Conservation (phyloP, 2,888 invertebrate genomes). For the Philaethria dido region DNA sequence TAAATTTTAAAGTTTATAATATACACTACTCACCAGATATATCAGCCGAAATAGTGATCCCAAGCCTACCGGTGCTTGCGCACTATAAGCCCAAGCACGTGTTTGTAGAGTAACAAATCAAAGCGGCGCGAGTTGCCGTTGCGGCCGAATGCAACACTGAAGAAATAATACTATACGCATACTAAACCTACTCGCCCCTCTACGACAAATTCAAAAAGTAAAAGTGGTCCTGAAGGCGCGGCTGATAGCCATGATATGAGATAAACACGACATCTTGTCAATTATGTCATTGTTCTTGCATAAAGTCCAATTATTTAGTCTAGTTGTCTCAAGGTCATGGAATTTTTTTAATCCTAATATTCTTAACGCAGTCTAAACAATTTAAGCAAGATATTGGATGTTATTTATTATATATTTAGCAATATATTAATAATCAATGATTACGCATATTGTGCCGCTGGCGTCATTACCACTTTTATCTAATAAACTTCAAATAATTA, state of each 20-base stretch:
- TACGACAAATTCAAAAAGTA: constrained; percentile 64
- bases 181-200: constrained; percentile 48
- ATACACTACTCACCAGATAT: not conserved
- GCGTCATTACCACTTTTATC: no score
- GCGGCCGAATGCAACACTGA: constrained; percentile 57
- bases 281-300: constrained; percentile 55
- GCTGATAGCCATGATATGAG: constrained; percentile 57
- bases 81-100: constrained; percentile 33
- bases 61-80: constrained; percentile 21
- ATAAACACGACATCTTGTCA: constrained; percentile 47
- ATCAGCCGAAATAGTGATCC: not conserved
- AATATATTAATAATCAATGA: no score
- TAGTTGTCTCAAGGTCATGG: constrained; percentile 13
- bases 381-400: no score
- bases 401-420: no score
- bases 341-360: not conserved
- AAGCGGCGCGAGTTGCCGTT: constrained; percentile 47
- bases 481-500: no score
- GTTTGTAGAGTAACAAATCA: constrained; percentile 28
- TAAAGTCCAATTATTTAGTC: constrained; percentile 49
- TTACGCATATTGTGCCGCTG: not conserved
- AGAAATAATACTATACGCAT: constrained; percentile 44
- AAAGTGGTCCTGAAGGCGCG: constrained; percentile 79
- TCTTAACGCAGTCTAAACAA: not conserved
- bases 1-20: not conserved